Evolutionary conservation across 2,113 vertebrate genomes (phyloP).

Genomic region (Rostratula benghalensis): DNA sequence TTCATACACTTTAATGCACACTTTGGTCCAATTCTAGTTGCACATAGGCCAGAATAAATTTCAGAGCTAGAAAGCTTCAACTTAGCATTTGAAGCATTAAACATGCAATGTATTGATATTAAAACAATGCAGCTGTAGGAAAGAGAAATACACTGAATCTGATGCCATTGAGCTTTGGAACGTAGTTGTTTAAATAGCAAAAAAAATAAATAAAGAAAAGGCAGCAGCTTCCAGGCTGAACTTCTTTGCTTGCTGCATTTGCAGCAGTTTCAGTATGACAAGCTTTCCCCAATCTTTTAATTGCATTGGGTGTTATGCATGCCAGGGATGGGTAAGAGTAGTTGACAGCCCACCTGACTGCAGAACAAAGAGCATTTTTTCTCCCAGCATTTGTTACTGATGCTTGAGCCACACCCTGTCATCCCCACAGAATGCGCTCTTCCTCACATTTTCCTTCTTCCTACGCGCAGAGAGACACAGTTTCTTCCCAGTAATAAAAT

Average conservation of each 20-base stretch:
- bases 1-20: neutral
- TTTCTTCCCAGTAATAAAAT: neutral
- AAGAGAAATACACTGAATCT: neutral
- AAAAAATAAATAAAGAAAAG: neutral
- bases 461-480: fast-evolving
- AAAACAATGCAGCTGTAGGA: neutral
- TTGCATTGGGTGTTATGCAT: conserved; percentile 1
- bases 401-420: conserved; percentile 34
- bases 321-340: conserved; percentile 30
- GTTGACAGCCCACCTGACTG: conserved; percentile 40
- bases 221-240: neutral
- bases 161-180: neutral
- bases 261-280: neutral
- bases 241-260: neutral
- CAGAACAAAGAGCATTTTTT: conserved; percentile 59
- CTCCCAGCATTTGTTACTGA: conserved; percentile 21
- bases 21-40: neutral
- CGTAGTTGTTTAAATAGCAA: neutral
- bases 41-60: neutral
- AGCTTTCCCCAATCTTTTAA: neutral
- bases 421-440: neutral
- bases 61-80: neutral
- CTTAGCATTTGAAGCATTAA: neutral
- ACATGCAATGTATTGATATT: neutral
- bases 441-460: neutral